These are phyloP conservation scores for Eilema caniola DNA, from an alignment of 2,888 invertebrate genomes.

Conservation along the genomic window DNA sequence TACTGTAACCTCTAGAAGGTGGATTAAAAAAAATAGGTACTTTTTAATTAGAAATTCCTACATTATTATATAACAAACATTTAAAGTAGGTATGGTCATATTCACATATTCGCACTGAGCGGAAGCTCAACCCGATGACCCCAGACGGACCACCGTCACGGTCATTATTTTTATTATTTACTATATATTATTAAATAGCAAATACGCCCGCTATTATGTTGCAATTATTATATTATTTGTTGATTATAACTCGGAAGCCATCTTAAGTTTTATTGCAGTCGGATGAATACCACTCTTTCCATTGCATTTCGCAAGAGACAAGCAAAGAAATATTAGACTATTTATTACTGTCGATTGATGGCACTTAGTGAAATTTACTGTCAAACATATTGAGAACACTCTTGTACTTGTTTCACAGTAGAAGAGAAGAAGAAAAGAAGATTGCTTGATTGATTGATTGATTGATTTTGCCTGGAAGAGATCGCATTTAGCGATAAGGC, in stretches of 20 bases:
- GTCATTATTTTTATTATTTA: not conserved
- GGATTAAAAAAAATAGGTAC: not conserved
- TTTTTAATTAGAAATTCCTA: not conserved
- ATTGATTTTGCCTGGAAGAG: too few species aligned
- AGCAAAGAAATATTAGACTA: not conserved
- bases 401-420: too few species aligned
- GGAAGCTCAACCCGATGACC: slow-evolving; percentile 1
- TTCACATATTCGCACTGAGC: not conserved
- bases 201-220: too few species aligned
- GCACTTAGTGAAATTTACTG: too few species aligned
- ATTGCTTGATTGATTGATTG: too few species aligned
- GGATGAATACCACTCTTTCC: not conserved
- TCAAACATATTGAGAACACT: too few species aligned
- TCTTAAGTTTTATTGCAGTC: not conserved
- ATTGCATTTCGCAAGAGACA: not conserved
- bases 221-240: not conserved
- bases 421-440: too few species aligned
- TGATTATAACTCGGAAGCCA: not conserved
- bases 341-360: too few species aligned
- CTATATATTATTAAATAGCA: too few species aligned
- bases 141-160: not conserved
- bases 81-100: not conserved
- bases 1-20: not conserved
- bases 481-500: too few species aligned
- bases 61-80: not conserved